Conservation (phyloP, 2,797 vertebrate genomes). For the Sibirionetta formosa region DNA sequence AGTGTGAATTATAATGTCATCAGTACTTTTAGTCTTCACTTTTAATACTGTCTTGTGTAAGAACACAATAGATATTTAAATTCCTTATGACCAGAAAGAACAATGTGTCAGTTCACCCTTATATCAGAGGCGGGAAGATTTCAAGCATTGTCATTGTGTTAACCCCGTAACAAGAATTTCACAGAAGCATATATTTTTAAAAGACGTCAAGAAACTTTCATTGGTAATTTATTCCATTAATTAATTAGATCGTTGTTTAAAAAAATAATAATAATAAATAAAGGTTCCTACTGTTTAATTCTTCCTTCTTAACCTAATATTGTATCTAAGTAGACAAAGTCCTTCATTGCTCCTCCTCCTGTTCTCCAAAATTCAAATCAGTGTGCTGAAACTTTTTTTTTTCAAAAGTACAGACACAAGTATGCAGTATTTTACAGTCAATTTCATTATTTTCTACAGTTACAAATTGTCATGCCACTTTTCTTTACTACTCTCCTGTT, state of each 20-base stretch:
- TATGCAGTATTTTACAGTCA: not conserved
- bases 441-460: not conserved
- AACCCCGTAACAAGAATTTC: not conserved
- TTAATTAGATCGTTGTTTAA: not conserved
- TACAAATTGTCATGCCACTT: not conserved
- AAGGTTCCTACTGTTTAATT: not conserved
- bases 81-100: not conserved
- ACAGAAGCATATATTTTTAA: not conserved
- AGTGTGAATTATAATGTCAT: not conserved
- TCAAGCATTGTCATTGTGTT: fast-evolving
- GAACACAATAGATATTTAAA: not conserved
- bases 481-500: not conserved
- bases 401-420: not conserved
- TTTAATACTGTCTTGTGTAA: not conserved
- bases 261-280: not conserved
- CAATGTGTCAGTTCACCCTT: not conserved
- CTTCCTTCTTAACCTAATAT: not conserved
- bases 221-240: not conserved
- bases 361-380: not conserved
- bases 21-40: not conserved
- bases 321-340: not conserved
- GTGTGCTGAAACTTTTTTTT: not conserved
- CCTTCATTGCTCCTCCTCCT: not conserved
- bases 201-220: not conserved
- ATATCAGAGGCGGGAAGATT: not conserved